Percentiles rank a stretch among this genome's conserved stretches.
Evolutionary conservation across 2,113 vertebrate genomes (phyloP).

Genomic region (Stegostoma tigrinum): DNA sequence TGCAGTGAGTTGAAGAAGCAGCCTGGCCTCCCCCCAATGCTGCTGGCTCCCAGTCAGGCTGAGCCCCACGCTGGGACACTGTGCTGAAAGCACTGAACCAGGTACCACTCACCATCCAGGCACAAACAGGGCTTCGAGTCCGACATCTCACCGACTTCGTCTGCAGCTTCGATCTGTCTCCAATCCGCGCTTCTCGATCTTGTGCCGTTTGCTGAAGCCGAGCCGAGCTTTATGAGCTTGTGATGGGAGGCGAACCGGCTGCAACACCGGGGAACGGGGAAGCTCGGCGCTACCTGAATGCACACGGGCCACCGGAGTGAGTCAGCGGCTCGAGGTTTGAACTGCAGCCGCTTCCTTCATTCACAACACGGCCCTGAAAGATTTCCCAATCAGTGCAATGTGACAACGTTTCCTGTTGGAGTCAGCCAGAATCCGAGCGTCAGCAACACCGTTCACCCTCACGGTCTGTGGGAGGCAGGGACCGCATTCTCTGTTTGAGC

Average conservation of each 20-base stretch:
- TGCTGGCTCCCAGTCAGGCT: not conserved
- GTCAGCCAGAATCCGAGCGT: not conserved
- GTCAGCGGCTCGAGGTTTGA: not conserved
- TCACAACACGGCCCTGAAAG: not conserved
- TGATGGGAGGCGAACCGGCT: not conserved
- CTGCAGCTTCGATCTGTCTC: not conserved
- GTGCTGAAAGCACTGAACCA: not conserved
- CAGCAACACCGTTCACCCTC: not conserved
- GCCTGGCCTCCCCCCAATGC: not conserved
- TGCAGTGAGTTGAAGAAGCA: not conserved
- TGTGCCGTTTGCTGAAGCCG: not conserved
- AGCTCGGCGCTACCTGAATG: not conserved
- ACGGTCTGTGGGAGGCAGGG: not conserved
- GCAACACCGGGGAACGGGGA: not conserved
- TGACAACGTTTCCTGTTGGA: not conserved
- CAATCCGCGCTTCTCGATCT: not conserved
- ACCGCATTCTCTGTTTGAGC: not conserved
- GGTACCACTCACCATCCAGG: constrained; percentile 22
- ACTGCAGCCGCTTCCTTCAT: not conserved
- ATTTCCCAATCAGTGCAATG: not conserved
- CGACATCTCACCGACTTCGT: not conserved
- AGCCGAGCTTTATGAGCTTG: not conserved
- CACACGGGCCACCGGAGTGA: not conserved
- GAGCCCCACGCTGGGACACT: not conserved
- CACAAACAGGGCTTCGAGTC: not conserved